Base-by-base conservation (phyloP, 2,888 invertebrate genomes). In the Prosapia bicincta region DNA sequence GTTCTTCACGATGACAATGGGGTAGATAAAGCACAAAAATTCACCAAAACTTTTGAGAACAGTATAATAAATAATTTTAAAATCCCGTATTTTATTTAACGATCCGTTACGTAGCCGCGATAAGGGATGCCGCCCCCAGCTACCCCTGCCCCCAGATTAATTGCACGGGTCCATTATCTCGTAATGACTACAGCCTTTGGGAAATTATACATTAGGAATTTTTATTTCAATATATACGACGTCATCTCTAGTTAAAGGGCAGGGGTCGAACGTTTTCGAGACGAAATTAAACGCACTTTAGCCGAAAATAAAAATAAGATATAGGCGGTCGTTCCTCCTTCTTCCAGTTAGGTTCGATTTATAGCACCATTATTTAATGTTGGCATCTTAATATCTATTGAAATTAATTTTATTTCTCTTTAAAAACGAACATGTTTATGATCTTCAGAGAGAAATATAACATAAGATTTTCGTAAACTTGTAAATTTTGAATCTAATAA, bases 171-270 rank as follows among this genome's bases (percentile, higher is more conserved):
- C 54, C 54, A 54, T 54, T 54, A 54, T 54, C 54, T 54, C 54
- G 54, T 54, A 54, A 54, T 54, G 54, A 54, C 54, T 54, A 10
- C 20, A 20, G 54, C 54, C 54, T 20, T 38, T 20, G 54, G 54
- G 54, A 54, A n/a, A 54, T 54, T 54, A 54, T 54, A 54, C 54
- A 54, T 54, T 54, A 54, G 54, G 54, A 54, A 54, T 54, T 54
- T 54, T 54, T 54, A 54, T 54, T 54, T 54, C 54, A 54, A 20
- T 54, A 54, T 20, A 54, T 54, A 38, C 15, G 54, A n/a, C 54
- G 20, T 20, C 20, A 54, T 38, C 38, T 15, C 13, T 7, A 13
- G 38, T 38, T 38, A 13, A 54, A n/a, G 54, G n/a, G 54, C 54
- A 38, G 15, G 38, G 38, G 38, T 38, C 38, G 38, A 13, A 13